Conservation (phyloP, 2,888 invertebrate species). For the Drosophila maculinotata region DNA sequence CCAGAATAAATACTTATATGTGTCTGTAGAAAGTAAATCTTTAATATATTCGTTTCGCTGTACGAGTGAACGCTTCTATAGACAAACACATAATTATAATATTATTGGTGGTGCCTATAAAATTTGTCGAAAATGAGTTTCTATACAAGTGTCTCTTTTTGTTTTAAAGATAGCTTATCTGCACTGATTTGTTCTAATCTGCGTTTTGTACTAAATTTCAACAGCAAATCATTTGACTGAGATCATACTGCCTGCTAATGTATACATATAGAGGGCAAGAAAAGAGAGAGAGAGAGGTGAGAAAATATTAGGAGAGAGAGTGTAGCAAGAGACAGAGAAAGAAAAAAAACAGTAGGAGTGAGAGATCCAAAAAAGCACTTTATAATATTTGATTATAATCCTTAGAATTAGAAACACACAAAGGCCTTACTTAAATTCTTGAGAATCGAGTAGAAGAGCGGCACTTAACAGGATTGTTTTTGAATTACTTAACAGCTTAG, state of each 20-base stretch:
- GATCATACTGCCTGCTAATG: neutral
- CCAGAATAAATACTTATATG: neutral
- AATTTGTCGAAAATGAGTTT: neutral
- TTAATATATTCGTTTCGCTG: neutral
- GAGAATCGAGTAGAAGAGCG: too few relatives aligned
- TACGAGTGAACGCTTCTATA: neutral
- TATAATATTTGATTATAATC: too few relatives aligned
- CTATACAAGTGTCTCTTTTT: neutral
- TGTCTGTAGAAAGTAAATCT: neutral
- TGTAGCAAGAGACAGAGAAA: too few relatives aligned
- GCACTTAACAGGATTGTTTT: too few relatives aligned
- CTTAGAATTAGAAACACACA: too few relatives aligned
- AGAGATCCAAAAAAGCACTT: too few relatives aligned
- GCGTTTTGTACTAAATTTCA: neutral
- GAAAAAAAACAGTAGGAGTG: too few relatives aligned
- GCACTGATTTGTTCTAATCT: neutral
- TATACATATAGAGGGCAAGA: neutral
- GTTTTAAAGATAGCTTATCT: conserved; percentile 7
- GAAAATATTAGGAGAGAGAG: too few relatives aligned
- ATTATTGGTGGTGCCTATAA: neutral
- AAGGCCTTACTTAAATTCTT: too few relatives aligned
- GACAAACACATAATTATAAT: neutral
- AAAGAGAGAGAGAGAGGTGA: too few relatives aligned
- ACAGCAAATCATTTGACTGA: neutral
- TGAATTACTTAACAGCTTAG: too few relatives aligned